These are phyloP conservation scores for Osmoderma eremita DNA, from an alignment of 2,888 invertebrate species.

Conservation along the genomic window DNA sequence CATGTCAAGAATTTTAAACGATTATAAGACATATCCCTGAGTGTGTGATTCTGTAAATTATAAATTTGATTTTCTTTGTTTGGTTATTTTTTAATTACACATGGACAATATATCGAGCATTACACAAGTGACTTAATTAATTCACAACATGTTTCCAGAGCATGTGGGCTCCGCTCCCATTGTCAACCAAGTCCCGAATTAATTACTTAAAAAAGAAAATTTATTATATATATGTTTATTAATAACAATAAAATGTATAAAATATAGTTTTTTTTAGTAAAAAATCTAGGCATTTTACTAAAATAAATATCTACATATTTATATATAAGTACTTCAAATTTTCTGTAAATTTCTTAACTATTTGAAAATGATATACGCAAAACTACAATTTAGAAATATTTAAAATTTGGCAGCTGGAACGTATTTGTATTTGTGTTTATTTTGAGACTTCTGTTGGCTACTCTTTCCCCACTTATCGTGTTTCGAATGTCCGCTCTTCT, in stretches of 20 bases:
- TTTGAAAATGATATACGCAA: constrained; percentile 16
- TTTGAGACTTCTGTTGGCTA: constrained; percentile 53
- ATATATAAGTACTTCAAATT: neutral
- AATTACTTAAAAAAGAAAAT: too few species aligned
- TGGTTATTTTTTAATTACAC: too few species aligned
- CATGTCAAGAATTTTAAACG: too few species aligned
- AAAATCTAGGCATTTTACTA: constrained; percentile 36
- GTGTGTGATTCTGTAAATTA: too few species aligned
- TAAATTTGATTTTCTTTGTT: too few species aligned
- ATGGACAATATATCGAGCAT: too few species aligned
- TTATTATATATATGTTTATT: constrained; percentile 27
- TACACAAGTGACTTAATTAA: too few species aligned
- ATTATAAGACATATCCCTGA: too few species aligned
- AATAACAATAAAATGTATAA: constrained; percentile 40
- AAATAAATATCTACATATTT: constrained; percentile 40
- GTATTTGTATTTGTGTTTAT: constrained; percentile 57
- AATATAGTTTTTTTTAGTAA: constrained; percentile 36
- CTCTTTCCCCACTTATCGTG: constrained; percentile 58
- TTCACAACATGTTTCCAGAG: too few species aligned
- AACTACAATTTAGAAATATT: constrained; percentile 19
- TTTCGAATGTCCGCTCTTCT: constrained; percentile 55
- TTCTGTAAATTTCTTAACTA: constrained; percentile 18
- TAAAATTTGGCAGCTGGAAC: constrained; percentile 35
- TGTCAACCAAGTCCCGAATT: too few species aligned
- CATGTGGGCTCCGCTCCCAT: too few species aligned